Conservation (phyloP, 2,888 invertebrate genomes). For the Tanytarsus gracilentus region DNA sequence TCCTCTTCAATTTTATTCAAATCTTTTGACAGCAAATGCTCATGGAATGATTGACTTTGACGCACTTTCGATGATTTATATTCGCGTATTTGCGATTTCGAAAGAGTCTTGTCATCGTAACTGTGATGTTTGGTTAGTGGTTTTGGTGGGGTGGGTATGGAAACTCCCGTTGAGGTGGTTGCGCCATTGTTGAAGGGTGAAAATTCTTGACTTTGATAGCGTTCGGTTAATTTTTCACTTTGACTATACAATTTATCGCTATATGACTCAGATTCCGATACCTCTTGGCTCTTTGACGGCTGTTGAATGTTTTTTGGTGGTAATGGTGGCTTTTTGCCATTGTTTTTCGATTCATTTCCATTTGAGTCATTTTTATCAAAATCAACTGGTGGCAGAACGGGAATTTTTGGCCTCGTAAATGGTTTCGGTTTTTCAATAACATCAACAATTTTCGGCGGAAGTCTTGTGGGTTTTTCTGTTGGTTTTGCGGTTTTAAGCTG, state of each 20-base stretch:
- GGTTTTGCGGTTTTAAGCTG: constrained; percentile 31
- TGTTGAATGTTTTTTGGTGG: constrained; percentile 48
- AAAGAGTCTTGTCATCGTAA: constrained; percentile 54
- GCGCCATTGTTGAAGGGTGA: constrained; percentile 40
- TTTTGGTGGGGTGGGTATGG: constrained; percentile 42
- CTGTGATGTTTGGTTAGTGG: constrained; percentile 56
- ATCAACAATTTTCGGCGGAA: constrained; percentile 37
- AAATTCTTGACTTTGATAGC: constrained; percentile 58
- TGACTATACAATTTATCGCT: constrained; percentile 53
- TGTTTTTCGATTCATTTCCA: constrained; percentile 42
- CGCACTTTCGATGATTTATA: constrained; percentile 52
- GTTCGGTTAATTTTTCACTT: constrained; percentile 53
- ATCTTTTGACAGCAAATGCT: constrained; percentile 51
- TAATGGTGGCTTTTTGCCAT: constrained; percentile 39
- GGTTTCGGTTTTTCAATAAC: constrained; percentile 34
- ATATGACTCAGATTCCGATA: constrained; percentile 46
- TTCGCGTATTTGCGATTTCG: constrained; percentile 55
- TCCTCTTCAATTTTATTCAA: constrained; percentile 50
- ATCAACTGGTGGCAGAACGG: constrained; percentile 34
- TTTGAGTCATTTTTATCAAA: constrained; percentile 42
- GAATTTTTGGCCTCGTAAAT: constrained; percentile 26
- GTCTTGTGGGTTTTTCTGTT: constrained; percentile 41
- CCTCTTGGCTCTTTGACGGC: constrained; percentile 54
- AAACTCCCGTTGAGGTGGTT: neutral
- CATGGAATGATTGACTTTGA: constrained; percentile 57